phyloP scores from a whole-genome alignment of 2,797 vertebrate genomes.

The Loris lydekkerianus region DNA sequence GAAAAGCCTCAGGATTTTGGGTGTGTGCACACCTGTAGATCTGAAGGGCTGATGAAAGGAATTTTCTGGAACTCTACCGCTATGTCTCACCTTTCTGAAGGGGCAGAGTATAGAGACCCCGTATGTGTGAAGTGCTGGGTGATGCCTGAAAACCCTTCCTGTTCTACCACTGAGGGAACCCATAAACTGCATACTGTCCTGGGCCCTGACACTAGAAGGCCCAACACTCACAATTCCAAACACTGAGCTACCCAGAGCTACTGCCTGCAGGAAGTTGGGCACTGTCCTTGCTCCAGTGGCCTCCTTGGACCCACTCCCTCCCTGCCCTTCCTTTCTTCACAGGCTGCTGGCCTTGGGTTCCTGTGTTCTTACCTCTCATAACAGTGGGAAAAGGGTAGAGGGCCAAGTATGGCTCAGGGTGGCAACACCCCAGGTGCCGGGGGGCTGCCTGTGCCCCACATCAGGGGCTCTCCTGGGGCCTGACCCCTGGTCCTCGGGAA shows the following conservation, averaged over 20 bases:
- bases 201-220: background rate
- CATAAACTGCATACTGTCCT: background rate
- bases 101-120: background rate
- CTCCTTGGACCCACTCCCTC: background rate
- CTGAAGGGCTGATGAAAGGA: background rate
- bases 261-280: background rate
- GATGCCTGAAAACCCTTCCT: background rate
- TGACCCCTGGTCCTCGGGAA: background rate
- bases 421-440: background rate
- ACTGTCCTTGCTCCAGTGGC: background rate
- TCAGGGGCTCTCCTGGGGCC: background rate
- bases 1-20: background rate
- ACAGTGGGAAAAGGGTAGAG: background rate
- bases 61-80: background rate
- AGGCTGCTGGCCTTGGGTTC: background rate
- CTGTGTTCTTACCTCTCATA: background rate
- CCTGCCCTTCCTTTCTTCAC: background rate
- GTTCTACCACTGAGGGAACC: background rate
- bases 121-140: fast-evolving
- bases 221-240: background rate
- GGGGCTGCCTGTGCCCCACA: background rate
- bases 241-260: background rate
- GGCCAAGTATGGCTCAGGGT: background rate
- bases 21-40: fast-evolving
- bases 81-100: background rate